Conservation (phyloP, 2,888 invertebrate genomes). For the Germaria angustata region DNA sequence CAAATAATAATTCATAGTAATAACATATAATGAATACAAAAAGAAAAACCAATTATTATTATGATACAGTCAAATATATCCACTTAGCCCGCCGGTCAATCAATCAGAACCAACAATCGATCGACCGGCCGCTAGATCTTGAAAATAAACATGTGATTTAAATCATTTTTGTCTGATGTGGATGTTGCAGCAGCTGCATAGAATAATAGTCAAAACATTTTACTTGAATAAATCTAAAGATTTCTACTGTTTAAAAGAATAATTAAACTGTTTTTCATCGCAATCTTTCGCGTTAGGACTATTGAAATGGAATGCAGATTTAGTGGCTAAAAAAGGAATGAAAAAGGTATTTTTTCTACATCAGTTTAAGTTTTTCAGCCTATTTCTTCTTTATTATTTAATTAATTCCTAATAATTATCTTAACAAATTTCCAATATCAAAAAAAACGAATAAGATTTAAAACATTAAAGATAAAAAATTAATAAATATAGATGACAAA, state of each 20-base stretch:
- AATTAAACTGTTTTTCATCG: conserved; percentile 19
- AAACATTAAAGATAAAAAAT: background rate
- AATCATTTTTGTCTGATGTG: conserved; percentile 21
- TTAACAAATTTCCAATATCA: conserved; percentile 53
- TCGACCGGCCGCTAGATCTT: conserved; percentile 8
- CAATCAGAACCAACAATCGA: conserved; percentile 14
- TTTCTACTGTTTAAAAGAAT: conserved; percentile 36
- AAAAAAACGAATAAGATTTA: background rate
- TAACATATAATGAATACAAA: conserved; percentile 36
- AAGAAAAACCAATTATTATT: conserved; percentile 27
- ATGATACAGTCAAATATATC: conserved; percentile 17
- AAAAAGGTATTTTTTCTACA: too few relatives aligned
- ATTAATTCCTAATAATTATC: conserved; percentile 39
- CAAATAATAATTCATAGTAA: conserved; percentile 59
- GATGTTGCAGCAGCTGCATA: conserved; percentile 18
- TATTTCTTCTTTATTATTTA: conserved; percentile 14
- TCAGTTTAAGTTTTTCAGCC: background rate
- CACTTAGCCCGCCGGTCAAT: conserved; percentile 5
- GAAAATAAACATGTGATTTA: conserved; percentile 4
- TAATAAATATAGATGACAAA: conserved; percentile 13
- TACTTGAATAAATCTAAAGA: conserved; percentile 50
- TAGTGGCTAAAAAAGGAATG: too few relatives aligned
- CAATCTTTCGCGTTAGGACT: too few relatives aligned
- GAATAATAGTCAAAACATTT: conserved; percentile 9
- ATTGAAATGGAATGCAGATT: too few relatives aligned